Evolutionary conservation across 2,113 vertebrate genomes (phyloP), one percentile per base, ranked within the genome.

Genomic region (Chionodraco myersi): DNA sequence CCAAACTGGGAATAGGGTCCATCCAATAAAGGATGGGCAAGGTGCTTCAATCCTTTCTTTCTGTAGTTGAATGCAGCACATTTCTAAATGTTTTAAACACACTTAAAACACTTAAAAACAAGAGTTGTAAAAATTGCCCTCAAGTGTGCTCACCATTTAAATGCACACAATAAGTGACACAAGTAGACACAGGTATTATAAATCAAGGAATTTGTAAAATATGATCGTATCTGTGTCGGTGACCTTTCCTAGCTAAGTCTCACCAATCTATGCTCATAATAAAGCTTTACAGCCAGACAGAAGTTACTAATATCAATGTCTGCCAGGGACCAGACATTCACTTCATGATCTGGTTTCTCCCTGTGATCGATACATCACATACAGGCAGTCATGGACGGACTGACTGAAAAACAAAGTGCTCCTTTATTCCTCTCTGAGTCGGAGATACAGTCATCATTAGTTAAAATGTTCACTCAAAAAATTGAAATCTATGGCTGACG

Each of bases 261-360:
- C 18, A 54, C 18, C 58, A 77, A 10, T 75, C 44, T 56, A 9
- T 34, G 10, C 51, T 52, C 18, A 61, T 13, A 15, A 26, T 15
- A 15, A 54, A 70, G 5, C 11, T 59, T n/a, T 66, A 7, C 56
- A 63, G 18, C 18, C 74, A 80, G 36, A 30, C 71, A 67, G 23
- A 21, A 14, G 54, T 86, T 74, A 80, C 77, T 76, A 73, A 80
- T 70, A 59, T 79, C 36, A 74, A 5, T 34, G 51, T 80, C 57
- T 61, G 78, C 63, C 36, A n/a, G 11, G 14, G 23, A 64, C 30
- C 61, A 80, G 82, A 83, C 71, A 47, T 75, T 61, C 18, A 79
- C 34, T 64, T 77, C 34, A 65, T 84, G 23, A 73, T 77, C 62
- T 53, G 61, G 49, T 65, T 86, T 82, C 57, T 73, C 48, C 45